Conservation (phyloP, 2,888 invertebrate species). For the Rapana venosa region DNA sequence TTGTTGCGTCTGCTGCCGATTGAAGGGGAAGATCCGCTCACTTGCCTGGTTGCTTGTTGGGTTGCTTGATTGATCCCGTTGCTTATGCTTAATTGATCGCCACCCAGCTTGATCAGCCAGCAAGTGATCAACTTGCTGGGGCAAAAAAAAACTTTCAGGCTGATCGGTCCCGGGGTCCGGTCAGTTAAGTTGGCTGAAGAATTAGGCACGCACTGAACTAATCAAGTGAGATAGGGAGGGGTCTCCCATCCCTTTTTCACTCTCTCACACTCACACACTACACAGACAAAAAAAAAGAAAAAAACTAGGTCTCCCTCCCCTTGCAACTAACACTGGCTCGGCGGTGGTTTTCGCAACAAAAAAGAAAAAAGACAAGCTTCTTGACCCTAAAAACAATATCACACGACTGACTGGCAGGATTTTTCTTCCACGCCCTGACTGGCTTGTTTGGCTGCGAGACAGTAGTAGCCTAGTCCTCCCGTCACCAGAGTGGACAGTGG, state of each 20-base stretch:
- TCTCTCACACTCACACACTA: too few species aligned
- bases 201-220: slow-evolving; percentile 9
- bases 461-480: too few species aligned
- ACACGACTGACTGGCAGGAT: background rate
- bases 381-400: background rate
- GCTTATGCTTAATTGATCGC: slow-evolving; percentile 25
- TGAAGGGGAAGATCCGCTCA: slow-evolving; percentile 10
- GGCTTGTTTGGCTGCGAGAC: background rate
- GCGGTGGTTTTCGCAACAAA: background rate
- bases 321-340: background rate
- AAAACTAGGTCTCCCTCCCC: too few species aligned
- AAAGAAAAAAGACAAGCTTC: background rate
- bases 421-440: background rate
- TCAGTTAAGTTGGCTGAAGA: background rate
- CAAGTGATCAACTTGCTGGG: background rate
- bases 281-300: background rate
- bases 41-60: slow-evolving; percentile 4
- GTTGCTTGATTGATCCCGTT: background rate
- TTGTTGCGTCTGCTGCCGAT: slow-evolving; percentile 12
- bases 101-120: background rate
- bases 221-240: background rate
- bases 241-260: background rate
- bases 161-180: too few species aligned
- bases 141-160: background rate
- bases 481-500: background rate